Evolutionary conservation across 2,797 vertebrate genomes (phyloP), one percentile per base, ranked within the genome.

Genomic region (Pampus argenteus): DNA sequence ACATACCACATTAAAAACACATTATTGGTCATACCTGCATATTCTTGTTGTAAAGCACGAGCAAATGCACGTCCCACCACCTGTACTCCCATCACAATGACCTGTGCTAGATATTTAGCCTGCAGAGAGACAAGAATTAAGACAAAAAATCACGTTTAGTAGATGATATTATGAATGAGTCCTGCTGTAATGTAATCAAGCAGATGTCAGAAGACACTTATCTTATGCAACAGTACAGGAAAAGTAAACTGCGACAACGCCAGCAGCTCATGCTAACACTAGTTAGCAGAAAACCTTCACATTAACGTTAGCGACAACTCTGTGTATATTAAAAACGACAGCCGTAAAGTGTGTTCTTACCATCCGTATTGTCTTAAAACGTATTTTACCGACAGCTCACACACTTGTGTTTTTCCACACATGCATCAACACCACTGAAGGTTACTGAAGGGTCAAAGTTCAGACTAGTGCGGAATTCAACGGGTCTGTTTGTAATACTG

Each of bases 41-140:
- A 97, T 87, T 99, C 98, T 73, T 98, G 97, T 8, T 94, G 93
- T 74, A 99, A 86, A 2, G 98, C 98, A 17, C 96, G 94, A 14
- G 97, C 94, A 48, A 99, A 99, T 4, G 98, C 98, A 66, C 97
- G 92, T 57, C 97, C 97, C 58, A 98, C 95, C 90, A 99, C 97
- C 93, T 99, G 98, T 0, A 82, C 95, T 2, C 98, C 98, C 95
- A 98, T 96, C 76, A 99, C 94, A 2, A 99, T 86, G 84, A 99
- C 98, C 94, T 99, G 98, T 2, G 95, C 98, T 34, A 99, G 94
- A 90, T 98, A 99, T 84, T 92, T 97, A 48, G 97, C 98, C 98
- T 99, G 89, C 3, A 75, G 28, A 55, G 15, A 50, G 73, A 60
- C 22, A 34, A 17, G 26, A 4, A 7, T 40, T 5, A 22, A 59